phyloP scores from a whole-genome alignment of 2,888 invertebrate genomes.

The Yponomeuta sedellus region DNA sequence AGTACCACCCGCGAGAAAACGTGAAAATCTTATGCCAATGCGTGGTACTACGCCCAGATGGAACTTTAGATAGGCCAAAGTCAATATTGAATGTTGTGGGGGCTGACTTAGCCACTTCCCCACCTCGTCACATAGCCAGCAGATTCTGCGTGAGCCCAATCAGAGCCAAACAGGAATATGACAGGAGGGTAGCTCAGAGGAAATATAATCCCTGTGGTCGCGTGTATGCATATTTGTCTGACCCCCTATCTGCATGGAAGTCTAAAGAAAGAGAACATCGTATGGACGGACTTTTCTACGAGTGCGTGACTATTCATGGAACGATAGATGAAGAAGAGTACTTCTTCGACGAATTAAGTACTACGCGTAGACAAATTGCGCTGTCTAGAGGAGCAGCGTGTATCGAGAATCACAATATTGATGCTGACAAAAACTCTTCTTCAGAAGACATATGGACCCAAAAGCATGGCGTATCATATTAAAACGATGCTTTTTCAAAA shows the following conservation, averaged over 20 bases:
- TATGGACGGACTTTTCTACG: background rate
- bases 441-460: slow-evolving; percentile 2
- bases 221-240: background rate
- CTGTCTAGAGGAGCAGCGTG: background rate
- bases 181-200: background rate
- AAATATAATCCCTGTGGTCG: background rate
- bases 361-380: background rate
- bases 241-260: background rate
- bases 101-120: background rate
- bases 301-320: slow-evolving; percentile 2
- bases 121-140: background rate
- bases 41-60: background rate
- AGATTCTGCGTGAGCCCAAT: background rate
- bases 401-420: background rate
- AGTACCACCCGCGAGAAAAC: background rate
- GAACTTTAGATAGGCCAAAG: background rate
- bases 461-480: background rate
- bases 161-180: background rate
- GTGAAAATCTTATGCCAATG: background rate
- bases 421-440: slow-evolving; percentile 5
- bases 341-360: background rate
- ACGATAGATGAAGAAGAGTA: background rate
- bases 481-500: background rate
- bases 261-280: background rate
- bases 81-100: slow-evolving; percentile 8